Conservation (phyloP, 2,888 invertebrate genomes). For the Quadriops clusia region DNA sequence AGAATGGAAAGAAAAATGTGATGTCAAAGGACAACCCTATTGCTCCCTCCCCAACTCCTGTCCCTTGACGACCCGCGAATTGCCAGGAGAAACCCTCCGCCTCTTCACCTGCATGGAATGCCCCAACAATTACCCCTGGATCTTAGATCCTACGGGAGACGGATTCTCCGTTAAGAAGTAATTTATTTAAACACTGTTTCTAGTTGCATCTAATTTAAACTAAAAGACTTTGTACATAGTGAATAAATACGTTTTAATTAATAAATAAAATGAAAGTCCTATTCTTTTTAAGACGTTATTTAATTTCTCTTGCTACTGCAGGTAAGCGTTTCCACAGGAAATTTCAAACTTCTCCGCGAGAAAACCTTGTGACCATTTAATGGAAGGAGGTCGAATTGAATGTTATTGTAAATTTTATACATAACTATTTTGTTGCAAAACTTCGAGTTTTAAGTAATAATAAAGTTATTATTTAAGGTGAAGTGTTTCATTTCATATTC, state of each 20-base stretch:
- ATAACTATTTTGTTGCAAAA: no score
- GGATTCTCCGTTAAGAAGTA: conserved; percentile 76
- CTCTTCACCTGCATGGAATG: conserved; percentile 94
- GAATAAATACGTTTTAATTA: neutral
- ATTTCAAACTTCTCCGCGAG: no score
- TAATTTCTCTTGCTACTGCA: no score
- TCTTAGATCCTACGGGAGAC: conserved; percentile 88
- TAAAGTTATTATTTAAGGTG: no score
- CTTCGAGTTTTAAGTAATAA: no score
- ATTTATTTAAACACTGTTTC: conserved; percentile 27
- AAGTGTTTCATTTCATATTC: no score
- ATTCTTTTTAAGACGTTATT: no score
- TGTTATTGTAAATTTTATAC: no score
- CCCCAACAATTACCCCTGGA: conserved; percentile 91
- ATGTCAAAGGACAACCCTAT: conserved; percentile 86
- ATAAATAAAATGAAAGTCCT: no score
- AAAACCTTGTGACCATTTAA: no score
- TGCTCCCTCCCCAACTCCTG: conserved; percentile 88
- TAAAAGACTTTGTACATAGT: conserved; percentile 7
- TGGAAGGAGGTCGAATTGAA: no score
- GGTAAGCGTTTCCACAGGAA: no score
- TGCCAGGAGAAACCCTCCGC: conserved; percentile 84
- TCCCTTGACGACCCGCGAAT: conserved; percentile 75
- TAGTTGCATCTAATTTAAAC: conserved; percentile 10
- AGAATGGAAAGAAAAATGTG: conserved; percentile 93